Evolutionary conservation across 2,113 vertebrate species (phyloP).

Genomic region (Beaufortia kweichowensis): DNA sequence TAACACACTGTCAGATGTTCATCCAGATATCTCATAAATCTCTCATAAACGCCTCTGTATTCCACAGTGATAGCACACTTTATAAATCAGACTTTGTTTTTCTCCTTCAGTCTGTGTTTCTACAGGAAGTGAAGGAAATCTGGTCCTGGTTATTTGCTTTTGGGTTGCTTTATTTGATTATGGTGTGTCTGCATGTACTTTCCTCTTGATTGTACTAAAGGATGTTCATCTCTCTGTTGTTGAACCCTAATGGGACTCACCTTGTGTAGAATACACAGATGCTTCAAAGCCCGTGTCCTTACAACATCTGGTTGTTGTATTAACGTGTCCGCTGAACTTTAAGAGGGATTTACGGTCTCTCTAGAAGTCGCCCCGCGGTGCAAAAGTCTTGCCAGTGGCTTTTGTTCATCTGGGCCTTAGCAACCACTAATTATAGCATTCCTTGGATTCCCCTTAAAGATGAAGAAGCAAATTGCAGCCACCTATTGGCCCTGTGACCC

Average conservation of each 20-base stretch:
- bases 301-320: conserved; percentile 64
- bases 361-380: conserved; percentile 55
- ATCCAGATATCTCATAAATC: conserved; percentile 62
- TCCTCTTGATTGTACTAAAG: conserved; percentile 41
- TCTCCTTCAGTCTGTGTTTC: conserved; percentile 43
- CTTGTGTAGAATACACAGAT: conserved; percentile 43
- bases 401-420: conserved; percentile 60
- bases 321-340: conserved; percentile 62
- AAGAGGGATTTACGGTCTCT: conserved; percentile 62
- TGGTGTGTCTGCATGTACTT: conserved; percentile 18
- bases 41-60: conserved; percentile 52
- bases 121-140: conserved; percentile 46
- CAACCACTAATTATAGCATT: conserved; percentile 68
- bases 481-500: conserved; percentile 49
- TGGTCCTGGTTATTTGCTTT: conserved; percentile 60
- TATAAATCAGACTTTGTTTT: conserved; percentile 53
- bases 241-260: conserved; percentile 43
- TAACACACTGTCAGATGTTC: conserved; percentile 43
- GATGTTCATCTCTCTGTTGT: conserved; percentile 13
- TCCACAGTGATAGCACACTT: conserved; percentile 56
- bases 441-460: conserved; percentile 58
- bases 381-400: conserved; percentile 58
- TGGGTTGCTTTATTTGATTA: conserved; percentile 50
- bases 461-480: conserved; percentile 47
- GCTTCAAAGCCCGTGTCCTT: conserved; percentile 43